These are phyloP conservation scores for Entomobrya proxima DNA, from an alignment of 2,888 invertebrate genomes.

Conservation along the genomic window DNA sequence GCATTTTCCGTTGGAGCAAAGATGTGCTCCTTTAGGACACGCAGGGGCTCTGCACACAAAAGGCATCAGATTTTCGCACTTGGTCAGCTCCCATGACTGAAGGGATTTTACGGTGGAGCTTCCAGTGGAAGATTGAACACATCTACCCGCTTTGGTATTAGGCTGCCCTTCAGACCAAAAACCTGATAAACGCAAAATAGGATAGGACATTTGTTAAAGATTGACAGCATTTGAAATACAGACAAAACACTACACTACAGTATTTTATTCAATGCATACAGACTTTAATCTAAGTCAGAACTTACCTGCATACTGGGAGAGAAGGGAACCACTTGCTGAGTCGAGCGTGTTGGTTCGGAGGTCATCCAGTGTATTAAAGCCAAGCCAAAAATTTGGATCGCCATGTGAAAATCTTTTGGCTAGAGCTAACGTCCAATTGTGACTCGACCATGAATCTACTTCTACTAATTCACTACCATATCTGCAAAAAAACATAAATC, in stretches of 20 bases:
- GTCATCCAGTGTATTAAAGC: slow-evolving; percentile 92
- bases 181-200: slow-evolving; percentile 78
- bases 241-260: background rate
- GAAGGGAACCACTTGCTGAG: slow-evolving; percentile 91
- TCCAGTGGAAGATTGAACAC: slow-evolving; percentile 82
- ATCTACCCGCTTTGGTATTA: slow-evolving; percentile 90
- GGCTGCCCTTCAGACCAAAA: slow-evolving; percentile 96
- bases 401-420: slow-evolving; percentile 80
- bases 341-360: slow-evolving; percentile 95
- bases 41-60: slow-evolving; percentile 95
- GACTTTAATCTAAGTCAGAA: too few species aligned
- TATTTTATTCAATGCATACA: too few species aligned
- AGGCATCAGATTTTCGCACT: slow-evolving; percentile 94
- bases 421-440: slow-evolving; percentile 91
- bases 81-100: slow-evolving; percentile 95
- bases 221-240: background rate
- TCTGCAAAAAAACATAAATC: slow-evolving; percentile 80
- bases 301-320: slow-evolving; percentile 92
- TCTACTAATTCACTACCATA: slow-evolving; percentile 96
- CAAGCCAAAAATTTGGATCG: slow-evolving; percentile 88
- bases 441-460: slow-evolving; percentile 92
- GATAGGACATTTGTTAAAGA: background rate
- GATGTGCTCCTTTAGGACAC: slow-evolving; percentile 91
- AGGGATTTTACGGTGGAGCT: slow-evolving; percentile 78
- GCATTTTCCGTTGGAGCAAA: slow-evolving; percentile 94